phyloP scores from a whole-genome alignment of 2,888 invertebrate genomes.

The Pseudococcus longispinus region DNA sequence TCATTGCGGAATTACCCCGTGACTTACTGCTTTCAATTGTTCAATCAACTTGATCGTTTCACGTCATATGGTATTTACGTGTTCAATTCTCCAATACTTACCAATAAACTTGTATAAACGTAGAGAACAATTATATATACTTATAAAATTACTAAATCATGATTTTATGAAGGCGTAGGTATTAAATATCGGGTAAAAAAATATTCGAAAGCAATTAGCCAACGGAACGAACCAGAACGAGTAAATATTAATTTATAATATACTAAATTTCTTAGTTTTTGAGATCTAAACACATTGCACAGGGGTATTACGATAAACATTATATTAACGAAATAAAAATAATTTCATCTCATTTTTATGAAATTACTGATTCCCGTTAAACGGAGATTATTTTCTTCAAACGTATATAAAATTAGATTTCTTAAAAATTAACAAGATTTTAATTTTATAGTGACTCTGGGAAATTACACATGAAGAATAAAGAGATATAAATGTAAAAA shows the following conservation, averaged over 20 bases:
- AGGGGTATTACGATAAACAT: background rate
- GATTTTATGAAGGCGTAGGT: background rate
- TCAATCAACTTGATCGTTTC: background rate
- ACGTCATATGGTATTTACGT: too few relatives aligned
- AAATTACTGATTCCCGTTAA: background rate
- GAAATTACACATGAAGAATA: background rate
- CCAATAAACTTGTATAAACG: background rate
- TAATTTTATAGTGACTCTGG: background rate
- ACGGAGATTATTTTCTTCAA: background rate
- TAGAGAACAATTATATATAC: background rate
- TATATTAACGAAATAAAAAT: background rate
- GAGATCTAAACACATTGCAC: background rate
- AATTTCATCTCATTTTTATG: background rate
- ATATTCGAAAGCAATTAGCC: background rate
- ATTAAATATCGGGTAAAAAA: background rate
- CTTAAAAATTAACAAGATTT: background rate
- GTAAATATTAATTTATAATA: background rate
- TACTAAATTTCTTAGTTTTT: background rate
- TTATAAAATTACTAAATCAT: background rate
- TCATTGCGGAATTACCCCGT: too few relatives aligned
- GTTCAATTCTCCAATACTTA: background rate
- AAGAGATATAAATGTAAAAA: slow-evolving; percentile 41
- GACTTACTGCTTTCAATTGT: background rate
- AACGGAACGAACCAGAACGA: background rate
- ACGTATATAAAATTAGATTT: background rate